Percentiles rank a stretch among this genome's conserved stretches.
These are phyloP conservation scores for Lepidocyrtoides sp. DNA, from an alignment of 2,888 invertebrate genomes.

Conservation along the genomic window DNA sequence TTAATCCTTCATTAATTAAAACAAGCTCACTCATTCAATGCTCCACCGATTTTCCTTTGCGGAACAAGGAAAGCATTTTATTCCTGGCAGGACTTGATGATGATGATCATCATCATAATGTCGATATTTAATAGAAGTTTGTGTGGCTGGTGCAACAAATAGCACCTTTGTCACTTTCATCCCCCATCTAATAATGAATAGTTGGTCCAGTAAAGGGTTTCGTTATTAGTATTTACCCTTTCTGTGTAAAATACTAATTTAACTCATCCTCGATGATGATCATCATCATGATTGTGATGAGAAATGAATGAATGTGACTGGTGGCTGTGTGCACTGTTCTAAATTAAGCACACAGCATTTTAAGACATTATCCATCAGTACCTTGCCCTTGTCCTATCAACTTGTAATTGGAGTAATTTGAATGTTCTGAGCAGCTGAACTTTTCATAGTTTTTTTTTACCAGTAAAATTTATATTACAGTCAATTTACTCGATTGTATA, in stretches of 20 bases:
- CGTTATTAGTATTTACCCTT: constrained; percentile 61
- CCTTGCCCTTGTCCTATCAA: constrained; percentile 31
- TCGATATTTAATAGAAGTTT: constrained; percentile 1
- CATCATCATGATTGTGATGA: not conserved
- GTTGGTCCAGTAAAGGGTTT: constrained; percentile 50
- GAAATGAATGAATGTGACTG: not conserved
- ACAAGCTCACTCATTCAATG: constrained; percentile 66
- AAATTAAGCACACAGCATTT: not conserved
- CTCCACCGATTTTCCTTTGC: constrained; percentile 26
- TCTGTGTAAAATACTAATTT: constrained; percentile 59
- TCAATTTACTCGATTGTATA: not conserved
- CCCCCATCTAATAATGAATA: not conserved
- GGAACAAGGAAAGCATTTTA: not conserved
- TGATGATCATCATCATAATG: not conserved
- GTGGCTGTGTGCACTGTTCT: not conserved
- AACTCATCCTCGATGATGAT: constrained; percentile 34
- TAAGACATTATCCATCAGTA: not conserved
- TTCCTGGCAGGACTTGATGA: constrained; percentile 8
- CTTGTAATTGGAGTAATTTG: not conserved
- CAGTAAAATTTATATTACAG: too few relatives aligned
- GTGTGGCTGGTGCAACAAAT: constrained; percentile 21
- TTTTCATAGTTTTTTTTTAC: not conserved
- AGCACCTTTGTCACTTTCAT: constrained; percentile 44
- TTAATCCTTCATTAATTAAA: constrained; percentile 85
- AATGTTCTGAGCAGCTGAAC: not conserved